A percentile compares a stretch with the other conserved stretches of the same genome.
These are phyloP conservation scores for Drosophila oshimai DNA, from an alignment of 1,140 invertebrate species.

Conservation along the genomic window DNA sequence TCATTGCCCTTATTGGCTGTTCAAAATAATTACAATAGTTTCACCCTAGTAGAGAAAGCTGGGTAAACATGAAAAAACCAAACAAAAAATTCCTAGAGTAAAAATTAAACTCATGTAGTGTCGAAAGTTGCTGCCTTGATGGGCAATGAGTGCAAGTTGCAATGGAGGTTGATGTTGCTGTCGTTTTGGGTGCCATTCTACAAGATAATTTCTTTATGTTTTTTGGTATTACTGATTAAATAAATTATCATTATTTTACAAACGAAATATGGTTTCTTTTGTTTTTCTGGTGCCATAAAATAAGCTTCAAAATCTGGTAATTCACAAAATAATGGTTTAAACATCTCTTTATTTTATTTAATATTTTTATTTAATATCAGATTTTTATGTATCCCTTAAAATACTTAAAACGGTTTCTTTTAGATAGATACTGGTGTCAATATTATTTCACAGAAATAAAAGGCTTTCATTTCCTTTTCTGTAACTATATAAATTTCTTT, in stretches of 20 bases:
- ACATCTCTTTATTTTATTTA: no score
- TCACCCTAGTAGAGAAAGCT: neutral
- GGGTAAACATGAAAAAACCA: neutral
- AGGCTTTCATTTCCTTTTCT: neutral
- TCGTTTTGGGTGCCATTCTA: neutral
- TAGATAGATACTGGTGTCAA: no score
- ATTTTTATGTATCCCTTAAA: no score
- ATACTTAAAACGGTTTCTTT: no score
- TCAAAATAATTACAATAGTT: slow-evolving; percentile 78
- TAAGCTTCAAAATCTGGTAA: no score
- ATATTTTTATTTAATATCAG: no score
- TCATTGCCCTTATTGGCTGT: slow-evolving; percentile 67
- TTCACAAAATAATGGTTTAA: no score
- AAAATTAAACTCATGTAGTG: slow-evolving; percentile 43
- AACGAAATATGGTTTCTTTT: neutral
- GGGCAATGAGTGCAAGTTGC: slow-evolving; percentile 31
- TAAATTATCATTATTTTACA: neutral
- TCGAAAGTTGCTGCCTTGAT: slow-evolving; percentile 35
- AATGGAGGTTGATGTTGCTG: slow-evolving; percentile 2
- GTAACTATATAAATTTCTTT: neutral
- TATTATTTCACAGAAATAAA: neutral
- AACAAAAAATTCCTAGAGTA: slow-evolving; percentile 9
- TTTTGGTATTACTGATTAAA: neutral
- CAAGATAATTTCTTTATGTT: neutral
- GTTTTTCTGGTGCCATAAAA: neutral